Evolutionary conservation across 2,797 vertebrate genomes (phyloP), one percentile per base, ranked within the genome.

Genomic region (Centropyge bicolor): DNA sequence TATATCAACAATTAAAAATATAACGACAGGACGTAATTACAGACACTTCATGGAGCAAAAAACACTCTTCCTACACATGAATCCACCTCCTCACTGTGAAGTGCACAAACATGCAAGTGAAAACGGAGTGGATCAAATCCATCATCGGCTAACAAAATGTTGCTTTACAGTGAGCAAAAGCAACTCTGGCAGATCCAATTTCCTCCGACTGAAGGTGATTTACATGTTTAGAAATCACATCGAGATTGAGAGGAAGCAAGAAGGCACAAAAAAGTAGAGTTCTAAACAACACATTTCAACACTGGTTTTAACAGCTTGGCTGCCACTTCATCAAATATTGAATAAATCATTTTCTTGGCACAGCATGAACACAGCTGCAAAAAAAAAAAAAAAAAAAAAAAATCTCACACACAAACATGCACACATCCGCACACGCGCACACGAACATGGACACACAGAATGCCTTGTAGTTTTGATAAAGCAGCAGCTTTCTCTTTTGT

Each of bases 401-500:
- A 70, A 46, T 69, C 78, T 35, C 80, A 81, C 78, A 69, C 61
- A 76, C 71, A 71, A 54, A 82, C 76, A 75, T 66, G 62, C 86
- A 77, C 70, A 74, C 78, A 76, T 72, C 56, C 74, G 17, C 73
- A 82, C 74, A 70, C 75, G 38, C 61, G 19, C 84, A 41, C 81
- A 83, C 82, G 83, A 69, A 90, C 88, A 79, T 75, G 51, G 74
- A 93, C 91, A 92, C 90, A 91, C 91, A 93, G 88, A 93, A 89
- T 84, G 90, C 90, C 92, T 93, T 93, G 93, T 92, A 93, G 92
- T 94, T 94, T 91, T 88, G 91, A 94, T 94, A 93, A 93, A 93
- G 93, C 90, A 91, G 93, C 93, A 93, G 92, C 93, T 92, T 94
- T 92, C 93, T 89, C 94, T 95, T 96, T 95, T 95, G 93, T 94